These are phyloP conservation scores for Zaprionus davidi DNA, from an alignment of 1,140 invertebrate species.

Conservation along the genomic window DNA sequence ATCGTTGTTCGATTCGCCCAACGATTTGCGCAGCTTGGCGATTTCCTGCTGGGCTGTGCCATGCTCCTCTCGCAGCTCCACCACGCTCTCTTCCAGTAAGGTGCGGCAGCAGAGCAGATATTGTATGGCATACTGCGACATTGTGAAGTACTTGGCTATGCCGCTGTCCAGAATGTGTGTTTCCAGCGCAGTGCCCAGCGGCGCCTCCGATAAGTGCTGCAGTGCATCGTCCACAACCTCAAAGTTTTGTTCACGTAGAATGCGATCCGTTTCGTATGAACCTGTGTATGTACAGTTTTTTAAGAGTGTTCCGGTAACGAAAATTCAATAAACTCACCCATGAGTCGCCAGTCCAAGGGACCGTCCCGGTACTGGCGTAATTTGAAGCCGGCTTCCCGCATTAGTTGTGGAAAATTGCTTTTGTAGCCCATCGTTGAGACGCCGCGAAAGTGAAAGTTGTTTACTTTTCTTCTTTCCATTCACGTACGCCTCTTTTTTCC, in stretches of 20 bases:
- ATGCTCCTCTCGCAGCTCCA: constrained; percentile 61
- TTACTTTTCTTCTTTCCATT: constrained; percentile 52
- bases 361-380: constrained; percentile 72
- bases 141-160: constrained; percentile 77
- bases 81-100: constrained; percentile 72
- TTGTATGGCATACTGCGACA: constrained; percentile 80
- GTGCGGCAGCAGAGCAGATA: constrained; percentile 80
- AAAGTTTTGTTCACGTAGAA: constrained; percentile 74
- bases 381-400: constrained; percentile 74
- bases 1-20: constrained; percentile 69
- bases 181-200: constrained; percentile 67
- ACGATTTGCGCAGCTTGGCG: constrained; percentile 53
- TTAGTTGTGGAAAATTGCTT: constrained; percentile 72
- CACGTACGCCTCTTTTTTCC: constrained; percentile 16
- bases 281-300: constrained; percentile 37
- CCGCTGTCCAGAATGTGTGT: constrained; percentile 78
- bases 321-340: constrained; percentile 53
- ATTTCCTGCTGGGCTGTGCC: constrained; percentile 64
- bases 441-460: constrained; percentile 51
- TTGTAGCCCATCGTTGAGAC: constrained; percentile 61
- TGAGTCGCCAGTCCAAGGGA: constrained; percentile 74
- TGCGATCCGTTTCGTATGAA: constrained; percentile 73
- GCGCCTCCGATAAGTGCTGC: constrained; percentile 73
- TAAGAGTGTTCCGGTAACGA: background rate
- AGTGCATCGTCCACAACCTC: constrained; percentile 73